Base-by-base conservation (phyloP, 2,113 vertebrate species). In the Triplophysa dalaica region DNA sequence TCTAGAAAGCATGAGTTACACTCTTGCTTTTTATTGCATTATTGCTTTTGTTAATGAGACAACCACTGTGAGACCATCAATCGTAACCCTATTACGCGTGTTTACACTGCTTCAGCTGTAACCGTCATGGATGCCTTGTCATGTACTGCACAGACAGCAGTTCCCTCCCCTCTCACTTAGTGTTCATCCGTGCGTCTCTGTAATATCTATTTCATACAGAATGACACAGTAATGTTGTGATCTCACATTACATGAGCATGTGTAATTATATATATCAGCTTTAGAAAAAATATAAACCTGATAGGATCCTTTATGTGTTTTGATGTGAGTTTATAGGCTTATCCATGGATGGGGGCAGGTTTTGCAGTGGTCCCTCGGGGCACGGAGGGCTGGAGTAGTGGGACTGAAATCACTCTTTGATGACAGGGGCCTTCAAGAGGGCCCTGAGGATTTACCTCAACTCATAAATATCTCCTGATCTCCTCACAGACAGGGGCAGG, bases 61-160 rank as follows among this genome's bases (percentile, higher is more conserved):
- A 93, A 84, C 86, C 84, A 89, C 87, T 88, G 90, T 85, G 87
- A 90, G 91, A 12, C 83, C 87, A 89, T 89, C 90, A 88, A 74
- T 87, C 78, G 85, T 75, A 41, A 63, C 83, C 85, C 72, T 81
- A 75, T 85, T 85, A 95, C 96, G 93, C 90, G 91, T 96, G 93
- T 97, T 96, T 95, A 95, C 90, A 86, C 91, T 90, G 85, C 91
- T 88, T 84, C 94, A 95, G 90, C 93, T 95, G 93, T 94, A 96
- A 95, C 96, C 61, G 92, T 93, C 93, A 93, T 87, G 92, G 91
- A 91, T 92, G 92, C 92, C 91, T 92, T 91, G 81, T 81, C 76
- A 21, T 80, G 72, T 84, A 85, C 88, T 89, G 82, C 45, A 69
- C 81, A 82, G 85, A 86, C 86, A 84, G 83, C 85, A 86, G 88